phyloP scores from a whole-genome alignment of 2,113 vertebrate genomes.

The Reinhardtius hippoglossoides region DNA sequence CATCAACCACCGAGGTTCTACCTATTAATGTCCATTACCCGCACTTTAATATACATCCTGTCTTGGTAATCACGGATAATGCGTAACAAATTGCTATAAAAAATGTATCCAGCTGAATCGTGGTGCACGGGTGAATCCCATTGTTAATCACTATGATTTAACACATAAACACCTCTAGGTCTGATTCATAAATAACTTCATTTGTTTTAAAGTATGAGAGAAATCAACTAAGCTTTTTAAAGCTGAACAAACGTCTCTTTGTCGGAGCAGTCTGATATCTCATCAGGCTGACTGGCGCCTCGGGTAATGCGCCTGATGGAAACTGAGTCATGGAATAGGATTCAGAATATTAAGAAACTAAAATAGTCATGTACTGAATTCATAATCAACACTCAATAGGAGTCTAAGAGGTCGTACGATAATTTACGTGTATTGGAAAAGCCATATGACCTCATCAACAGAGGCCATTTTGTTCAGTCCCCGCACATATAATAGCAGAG shows the following conservation, averaged over 20 bases:
- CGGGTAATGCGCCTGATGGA: conserved; percentile 41
- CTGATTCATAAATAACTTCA: no score
- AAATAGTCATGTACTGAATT: conserved; percentile 56
- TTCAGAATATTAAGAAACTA: conserved; percentile 49
- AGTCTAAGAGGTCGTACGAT: conserved; percentile 21
- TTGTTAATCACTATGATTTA: not conserved
- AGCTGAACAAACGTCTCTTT: conserved; percentile 43
- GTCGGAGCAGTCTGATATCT: conserved; percentile 15
- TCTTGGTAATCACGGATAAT: conserved; percentile 23
- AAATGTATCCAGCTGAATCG: conserved; percentile 7
- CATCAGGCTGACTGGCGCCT: conserved; percentile 30
- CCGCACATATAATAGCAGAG: conserved; percentile 6
- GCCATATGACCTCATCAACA: conserved; percentile 18
- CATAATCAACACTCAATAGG: conserved; percentile 35
- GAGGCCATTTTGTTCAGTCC: conserved; percentile 27
- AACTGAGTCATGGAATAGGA: conserved; percentile 38
- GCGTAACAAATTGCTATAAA: conserved; percentile 21
- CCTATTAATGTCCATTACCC: conserved; percentile 32
- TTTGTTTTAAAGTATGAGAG: not conserved
- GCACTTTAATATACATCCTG: conserved; percentile 18
- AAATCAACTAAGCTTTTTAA: conserved; percentile 4
- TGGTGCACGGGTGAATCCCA: not conserved
- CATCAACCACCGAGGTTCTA: conserved; percentile 6
- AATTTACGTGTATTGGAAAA: conserved; percentile 40
- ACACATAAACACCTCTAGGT: not conserved